These are phyloP conservation scores for Plodia interpunctella DNA, from an alignment of 1,140 invertebrate species.

Conservation along the genomic window DNA sequence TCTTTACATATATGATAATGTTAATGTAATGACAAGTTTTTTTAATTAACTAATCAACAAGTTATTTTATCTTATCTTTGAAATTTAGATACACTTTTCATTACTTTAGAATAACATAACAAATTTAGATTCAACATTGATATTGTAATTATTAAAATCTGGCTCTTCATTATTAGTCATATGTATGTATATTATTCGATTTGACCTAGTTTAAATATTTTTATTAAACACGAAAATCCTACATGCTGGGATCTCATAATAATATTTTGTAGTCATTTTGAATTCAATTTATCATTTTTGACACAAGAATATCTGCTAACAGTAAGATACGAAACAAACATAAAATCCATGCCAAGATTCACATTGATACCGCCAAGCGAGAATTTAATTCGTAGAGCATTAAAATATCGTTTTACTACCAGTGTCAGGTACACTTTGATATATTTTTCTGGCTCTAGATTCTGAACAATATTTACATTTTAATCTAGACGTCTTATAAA, in stretches of 20 bases:
- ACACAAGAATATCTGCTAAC: background rate
- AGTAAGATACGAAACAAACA: background rate
- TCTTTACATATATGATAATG: background rate
- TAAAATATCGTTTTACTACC: conserved; percentile 1
- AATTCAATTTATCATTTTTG: background rate
- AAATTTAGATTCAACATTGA: background rate
- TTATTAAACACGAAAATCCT: no score
- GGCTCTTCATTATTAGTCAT: background rate
- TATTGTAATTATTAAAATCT: background rate
- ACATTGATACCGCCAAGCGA: background rate
- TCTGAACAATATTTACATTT: background rate
- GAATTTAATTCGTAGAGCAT: background rate
- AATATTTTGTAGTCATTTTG: background rate
- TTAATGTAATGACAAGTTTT: background rate
- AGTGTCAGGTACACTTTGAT: background rate
- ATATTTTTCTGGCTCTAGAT: background rate
- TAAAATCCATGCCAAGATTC: background rate
- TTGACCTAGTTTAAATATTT: no score
- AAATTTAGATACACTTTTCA: background rate
- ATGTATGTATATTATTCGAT: no score
- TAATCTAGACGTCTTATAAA: background rate
- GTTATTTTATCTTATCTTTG: background rate
- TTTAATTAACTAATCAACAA: background rate
- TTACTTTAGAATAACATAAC: background rate
- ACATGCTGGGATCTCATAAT: no score